These are phyloP conservation scores for Hormaphis cornu DNA, from an alignment of 1,140 invertebrate genomes.

Conservation along the genomic window DNA sequence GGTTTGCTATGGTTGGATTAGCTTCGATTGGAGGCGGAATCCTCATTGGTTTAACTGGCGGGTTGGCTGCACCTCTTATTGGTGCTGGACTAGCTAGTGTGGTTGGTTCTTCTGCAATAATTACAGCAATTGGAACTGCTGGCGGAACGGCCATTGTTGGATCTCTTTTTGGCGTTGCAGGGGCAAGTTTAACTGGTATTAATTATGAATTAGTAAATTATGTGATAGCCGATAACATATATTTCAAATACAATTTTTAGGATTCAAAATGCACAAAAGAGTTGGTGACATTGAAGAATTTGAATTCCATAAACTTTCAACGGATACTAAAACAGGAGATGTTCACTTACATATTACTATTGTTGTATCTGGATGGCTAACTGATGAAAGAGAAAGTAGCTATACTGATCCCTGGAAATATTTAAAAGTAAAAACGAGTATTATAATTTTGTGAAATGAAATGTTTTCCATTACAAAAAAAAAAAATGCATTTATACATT, in stretches of 20 bases:
- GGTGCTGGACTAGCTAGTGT: slow-evolving; percentile 53
- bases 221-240: background rate
- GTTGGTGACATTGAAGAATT: slow-evolving; percentile 64
- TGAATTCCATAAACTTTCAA: slow-evolving; percentile 50
- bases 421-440: background rate
- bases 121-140: slow-evolving; percentile 50
- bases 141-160: slow-evolving; percentile 56
- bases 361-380: slow-evolving; percentile 59
- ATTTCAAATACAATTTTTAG: slow-evolving; percentile 40
- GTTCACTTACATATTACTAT: slow-evolving; percentile 55
- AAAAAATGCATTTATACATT: no score
- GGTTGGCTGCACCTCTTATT: slow-evolving; percentile 57
- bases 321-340: slow-evolving; percentile 9
- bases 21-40: slow-evolving; percentile 57
- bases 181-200: slow-evolving; percentile 54
- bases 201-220: background rate
- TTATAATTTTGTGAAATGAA: no score
- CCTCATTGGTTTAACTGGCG: slow-evolving; percentile 56
- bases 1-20: slow-evolving; percentile 54
- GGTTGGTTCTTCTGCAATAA: slow-evolving; percentile 46
- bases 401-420: background rate
- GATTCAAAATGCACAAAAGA: slow-evolving; percentile 62
- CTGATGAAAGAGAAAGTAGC: slow-evolving; percentile 41
- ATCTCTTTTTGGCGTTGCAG: slow-evolving; percentile 59
- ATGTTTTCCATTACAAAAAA: no score